These are phyloP conservation scores for Portunus trituberculatus DNA, from an alignment of 1,140 invertebrate genomes.

Conservation along the genomic window DNA sequence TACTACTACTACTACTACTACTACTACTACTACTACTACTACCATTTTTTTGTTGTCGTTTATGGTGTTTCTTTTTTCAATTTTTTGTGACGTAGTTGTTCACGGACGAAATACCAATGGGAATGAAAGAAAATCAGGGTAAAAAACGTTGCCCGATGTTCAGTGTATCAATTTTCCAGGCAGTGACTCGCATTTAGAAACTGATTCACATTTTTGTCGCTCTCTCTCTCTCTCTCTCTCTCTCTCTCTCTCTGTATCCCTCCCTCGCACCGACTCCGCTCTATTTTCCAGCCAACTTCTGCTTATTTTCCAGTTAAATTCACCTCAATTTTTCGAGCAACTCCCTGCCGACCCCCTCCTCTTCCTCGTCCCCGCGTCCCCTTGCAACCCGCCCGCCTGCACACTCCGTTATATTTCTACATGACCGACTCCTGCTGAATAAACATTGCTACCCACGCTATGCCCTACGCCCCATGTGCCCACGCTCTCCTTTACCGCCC, in stretches of 20 bases:
- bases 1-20: no score
- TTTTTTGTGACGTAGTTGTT: no score
- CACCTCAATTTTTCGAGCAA: not conserved
- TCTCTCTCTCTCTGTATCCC: no score
- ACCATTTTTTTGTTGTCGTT: no score
- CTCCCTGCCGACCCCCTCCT: not conserved
- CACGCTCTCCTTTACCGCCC: no score
- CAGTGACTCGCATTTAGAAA: not conserved
- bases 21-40: no score
- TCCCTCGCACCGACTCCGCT: not conserved
- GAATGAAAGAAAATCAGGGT: no score
- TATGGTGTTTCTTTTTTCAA: no score
- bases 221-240: no score
- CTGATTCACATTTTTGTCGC: not conserved
- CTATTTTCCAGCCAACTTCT: constrained; percentile 13
- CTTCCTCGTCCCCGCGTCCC: no score
- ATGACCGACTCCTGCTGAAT: not conserved
- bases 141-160: not conserved
- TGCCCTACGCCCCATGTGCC: no score
- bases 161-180: constrained; percentile 12
- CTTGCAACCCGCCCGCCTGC: not conserved
- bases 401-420: not conserved
- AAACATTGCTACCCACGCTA: not conserved
- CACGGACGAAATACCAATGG: no score
- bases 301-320: constrained; percentile 2